Percentiles rank a stretch among this genome's conserved stretches.
Conservation (phyloP, 1,140 invertebrate genomes). For the Meloidogyne floridensis region DNA sequence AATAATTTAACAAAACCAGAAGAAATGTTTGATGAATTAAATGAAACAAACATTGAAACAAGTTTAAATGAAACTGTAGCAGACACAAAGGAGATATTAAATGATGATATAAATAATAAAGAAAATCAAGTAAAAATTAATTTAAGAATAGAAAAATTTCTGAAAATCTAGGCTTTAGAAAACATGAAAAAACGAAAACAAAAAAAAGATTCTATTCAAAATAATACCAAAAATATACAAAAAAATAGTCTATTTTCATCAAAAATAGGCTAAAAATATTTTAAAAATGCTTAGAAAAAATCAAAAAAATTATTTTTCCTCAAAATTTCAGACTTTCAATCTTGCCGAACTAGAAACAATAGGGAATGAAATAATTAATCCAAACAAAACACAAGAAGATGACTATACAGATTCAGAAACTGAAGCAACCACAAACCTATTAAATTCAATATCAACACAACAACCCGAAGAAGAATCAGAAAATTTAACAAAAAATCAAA, state of each 20-base stretch:
- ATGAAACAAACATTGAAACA: background rate
- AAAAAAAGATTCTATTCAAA: background rate
- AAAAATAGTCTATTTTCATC: constrained; percentile 66
- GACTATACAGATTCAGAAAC: background rate
- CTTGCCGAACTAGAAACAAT: constrained; percentile 20
- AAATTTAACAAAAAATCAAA: constrained; percentile 19
- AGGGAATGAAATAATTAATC: constrained; percentile 18
- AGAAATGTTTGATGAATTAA: background rate
- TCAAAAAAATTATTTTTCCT: background rate
- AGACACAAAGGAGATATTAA: too few relatives aligned
- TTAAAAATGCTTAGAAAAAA: constrained; percentile 42
- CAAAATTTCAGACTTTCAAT: constrained; percentile 17
- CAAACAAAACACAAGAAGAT: background rate
- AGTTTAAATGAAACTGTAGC: background rate
- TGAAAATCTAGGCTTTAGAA: too few relatives aligned
- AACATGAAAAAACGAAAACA: background rate
- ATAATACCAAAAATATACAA: constrained; percentile 63
- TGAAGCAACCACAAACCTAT: constrained; percentile 2
- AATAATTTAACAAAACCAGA: background rate
- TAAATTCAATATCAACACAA: background rate
- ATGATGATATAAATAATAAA: too few relatives aligned
- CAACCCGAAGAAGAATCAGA: background rate
- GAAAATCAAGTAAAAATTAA: background rate
- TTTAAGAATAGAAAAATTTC: background rate
- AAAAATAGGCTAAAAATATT: too few relatives aligned